These are phyloP conservation scores for Pogonognathellus flavescens DNA, from an alignment of 1,140 invertebrate species.

Conservation along the genomic window DNA sequence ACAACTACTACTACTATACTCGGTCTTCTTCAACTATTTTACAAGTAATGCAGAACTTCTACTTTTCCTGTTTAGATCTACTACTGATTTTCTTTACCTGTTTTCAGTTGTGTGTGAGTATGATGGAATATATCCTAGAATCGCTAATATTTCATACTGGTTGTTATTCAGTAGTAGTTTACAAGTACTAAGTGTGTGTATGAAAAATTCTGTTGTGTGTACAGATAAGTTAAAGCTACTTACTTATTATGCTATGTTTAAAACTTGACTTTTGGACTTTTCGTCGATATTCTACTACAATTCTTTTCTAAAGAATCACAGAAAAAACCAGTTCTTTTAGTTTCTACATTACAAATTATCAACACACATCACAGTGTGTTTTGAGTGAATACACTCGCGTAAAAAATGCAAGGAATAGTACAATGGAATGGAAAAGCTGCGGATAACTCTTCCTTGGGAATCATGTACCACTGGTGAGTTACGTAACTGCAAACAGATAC, in stretches of 20 bases:
- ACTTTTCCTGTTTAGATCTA: too few species aligned
- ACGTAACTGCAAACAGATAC: too few species aligned
- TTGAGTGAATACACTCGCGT: neutral
- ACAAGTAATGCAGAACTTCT: too few species aligned
- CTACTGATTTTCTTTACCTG: neutral
- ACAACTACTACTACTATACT: too few species aligned
- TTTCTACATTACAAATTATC: constrained; percentile 43
- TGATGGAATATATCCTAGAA: neutral
- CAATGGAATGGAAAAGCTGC: too few species aligned
- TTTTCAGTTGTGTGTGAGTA: neutral
- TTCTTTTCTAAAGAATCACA: neutral
- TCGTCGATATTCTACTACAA: constrained; percentile 29
- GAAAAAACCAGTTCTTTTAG: constrained; percentile 22
- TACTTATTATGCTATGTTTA: constrained; percentile 4
- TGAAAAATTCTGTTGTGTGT: neutral
- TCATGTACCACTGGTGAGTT: too few species aligned
- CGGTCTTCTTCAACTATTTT: too few species aligned
- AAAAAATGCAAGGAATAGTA: neutral
- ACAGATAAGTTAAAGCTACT: neutral
- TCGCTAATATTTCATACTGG: neutral
- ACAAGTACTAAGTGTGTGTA: too few species aligned
- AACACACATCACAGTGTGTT: constrained; percentile 13
- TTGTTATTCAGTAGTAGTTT: too few species aligned
- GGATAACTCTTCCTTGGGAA: too few species aligned
- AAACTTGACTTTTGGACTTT: constrained; percentile 31